Evolutionary conservation across 2,797 vertebrate genomes (phyloP).

Genomic region (Echiichthys vipera): DNA sequence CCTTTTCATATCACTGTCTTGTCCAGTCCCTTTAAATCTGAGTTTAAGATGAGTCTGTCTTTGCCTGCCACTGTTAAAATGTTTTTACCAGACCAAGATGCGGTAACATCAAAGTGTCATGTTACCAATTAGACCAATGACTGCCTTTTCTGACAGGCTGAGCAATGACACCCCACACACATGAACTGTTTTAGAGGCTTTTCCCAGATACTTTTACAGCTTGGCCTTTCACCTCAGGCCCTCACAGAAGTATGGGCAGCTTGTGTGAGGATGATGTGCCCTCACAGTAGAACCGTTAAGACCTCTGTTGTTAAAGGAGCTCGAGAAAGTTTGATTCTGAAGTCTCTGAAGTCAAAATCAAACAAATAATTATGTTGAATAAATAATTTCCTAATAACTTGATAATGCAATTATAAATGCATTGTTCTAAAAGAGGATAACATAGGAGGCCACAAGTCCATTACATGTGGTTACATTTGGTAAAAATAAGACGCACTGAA

Average conservation of each 20-base stretch:
- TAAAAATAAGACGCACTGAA: background rate
- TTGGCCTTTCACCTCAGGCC: conserved; percentile 68
- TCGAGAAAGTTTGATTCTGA: background rate
- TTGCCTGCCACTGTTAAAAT: conserved; percentile 54
- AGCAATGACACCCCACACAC: conserved; percentile 68
- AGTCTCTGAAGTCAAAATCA: conserved; percentile 2
- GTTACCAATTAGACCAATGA: conserved; percentile 80
- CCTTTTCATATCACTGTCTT: conserved; percentile 18
- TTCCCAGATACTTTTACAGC: conserved; percentile 76
- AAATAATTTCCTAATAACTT: background rate
- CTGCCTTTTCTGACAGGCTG: conserved; percentile 57
- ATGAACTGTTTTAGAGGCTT: conserved; percentile 71
- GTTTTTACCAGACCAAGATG: conserved; percentile 75
- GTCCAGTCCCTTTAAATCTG: background rate
- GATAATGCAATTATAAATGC: background rate
- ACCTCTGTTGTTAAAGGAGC: conserved; percentile 15
- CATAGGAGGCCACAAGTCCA: background rate
- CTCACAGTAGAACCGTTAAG: conserved; percentile 22
- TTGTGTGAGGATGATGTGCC: conserved; percentile 52
- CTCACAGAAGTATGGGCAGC: conserved; percentile 56
- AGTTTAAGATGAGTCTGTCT: conserved; percentile 16
- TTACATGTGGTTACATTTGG: background rate
- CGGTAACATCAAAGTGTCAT: conserved; percentile 67
- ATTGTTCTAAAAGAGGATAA: background rate
- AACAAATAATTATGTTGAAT: background rate